These are phyloP conservation scores for Pelosia muscerda DNA, from an alignment of 2,888 invertebrate species.

Conservation along the genomic window DNA sequence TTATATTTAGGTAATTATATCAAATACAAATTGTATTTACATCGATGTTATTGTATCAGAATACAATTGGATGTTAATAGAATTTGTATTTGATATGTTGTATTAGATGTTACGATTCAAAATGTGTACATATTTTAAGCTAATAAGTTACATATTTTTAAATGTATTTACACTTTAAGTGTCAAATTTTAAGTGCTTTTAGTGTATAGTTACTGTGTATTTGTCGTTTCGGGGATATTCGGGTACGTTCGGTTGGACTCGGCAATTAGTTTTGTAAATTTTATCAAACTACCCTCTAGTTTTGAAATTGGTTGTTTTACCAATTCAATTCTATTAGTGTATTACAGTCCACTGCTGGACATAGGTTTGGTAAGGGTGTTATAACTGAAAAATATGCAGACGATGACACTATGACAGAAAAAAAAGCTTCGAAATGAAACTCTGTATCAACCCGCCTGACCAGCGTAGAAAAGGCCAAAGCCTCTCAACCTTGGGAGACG, in stretches of 20 bases:
- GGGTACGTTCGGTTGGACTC: background rate
- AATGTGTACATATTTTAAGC: constrained; percentile 41
- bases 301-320: too few species aligned
- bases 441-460: too few species aligned
- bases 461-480: too few species aligned
- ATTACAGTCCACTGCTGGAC: too few species aligned
- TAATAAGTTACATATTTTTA: constrained; percentile 29
- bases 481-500: too few species aligned
- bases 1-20: constrained; percentile 16
- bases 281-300: background rate
- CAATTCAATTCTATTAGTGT: too few species aligned
- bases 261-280: background rate
- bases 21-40: constrained; percentile 14
- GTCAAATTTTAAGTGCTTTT: constrained; percentile 7
- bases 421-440: too few species aligned
- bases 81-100: constrained; percentile 16
- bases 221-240: constrained; percentile 10
- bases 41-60: background rate
- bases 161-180: constrained; percentile 13
- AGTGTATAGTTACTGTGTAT: constrained; percentile 2
- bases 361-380: too few species aligned
- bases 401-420: too few species aligned
- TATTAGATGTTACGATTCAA: constrained; percentile 15
- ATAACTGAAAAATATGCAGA: too few species aligned
- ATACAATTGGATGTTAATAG: constrained; percentile 8